Conservation (phyloP, 2,113 vertebrate species). For the Tachuris rubrigastra region DNA sequence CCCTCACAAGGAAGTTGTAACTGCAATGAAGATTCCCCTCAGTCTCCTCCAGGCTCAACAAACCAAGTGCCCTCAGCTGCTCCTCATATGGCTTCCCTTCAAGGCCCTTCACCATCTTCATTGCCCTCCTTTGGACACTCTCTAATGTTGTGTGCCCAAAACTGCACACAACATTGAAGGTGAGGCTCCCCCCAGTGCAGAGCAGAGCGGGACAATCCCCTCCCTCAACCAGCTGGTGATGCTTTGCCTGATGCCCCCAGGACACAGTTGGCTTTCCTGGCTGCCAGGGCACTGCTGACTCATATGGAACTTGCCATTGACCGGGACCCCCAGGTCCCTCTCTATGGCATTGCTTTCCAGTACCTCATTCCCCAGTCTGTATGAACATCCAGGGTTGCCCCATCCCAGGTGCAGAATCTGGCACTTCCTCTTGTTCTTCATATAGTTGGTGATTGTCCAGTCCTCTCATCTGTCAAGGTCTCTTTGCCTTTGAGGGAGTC, state of each 20-base stretch:
- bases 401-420: neutral
- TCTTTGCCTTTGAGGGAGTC: neutral
- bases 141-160: neutral
- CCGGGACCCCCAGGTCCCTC: neutral
- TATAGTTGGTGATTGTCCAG: neutral
- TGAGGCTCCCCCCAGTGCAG: neutral
- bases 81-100: neutral
- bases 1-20: neutral
- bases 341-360: neutral
- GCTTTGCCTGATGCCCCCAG: neutral
- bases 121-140: neutral
- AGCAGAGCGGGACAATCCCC: neutral
- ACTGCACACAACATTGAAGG: neutral
- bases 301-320: neutral
- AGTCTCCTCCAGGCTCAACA: neutral
- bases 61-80: neutral
- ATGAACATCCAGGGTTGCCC: neutral
- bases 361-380: neutral
- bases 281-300: neutral
- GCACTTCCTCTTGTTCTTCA: neutral
- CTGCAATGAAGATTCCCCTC: neutral
- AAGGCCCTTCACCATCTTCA: neutral
- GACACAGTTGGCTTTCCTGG: neutral
- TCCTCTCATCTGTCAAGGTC: neutral
- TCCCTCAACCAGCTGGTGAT: neutral